A percentile compares a stretch with the other conserved stretches of the same genome.
Evolutionary conservation across 1,140 invertebrate genomes (phyloP).

Genomic region (Macrocentrus cingulum): DNA sequence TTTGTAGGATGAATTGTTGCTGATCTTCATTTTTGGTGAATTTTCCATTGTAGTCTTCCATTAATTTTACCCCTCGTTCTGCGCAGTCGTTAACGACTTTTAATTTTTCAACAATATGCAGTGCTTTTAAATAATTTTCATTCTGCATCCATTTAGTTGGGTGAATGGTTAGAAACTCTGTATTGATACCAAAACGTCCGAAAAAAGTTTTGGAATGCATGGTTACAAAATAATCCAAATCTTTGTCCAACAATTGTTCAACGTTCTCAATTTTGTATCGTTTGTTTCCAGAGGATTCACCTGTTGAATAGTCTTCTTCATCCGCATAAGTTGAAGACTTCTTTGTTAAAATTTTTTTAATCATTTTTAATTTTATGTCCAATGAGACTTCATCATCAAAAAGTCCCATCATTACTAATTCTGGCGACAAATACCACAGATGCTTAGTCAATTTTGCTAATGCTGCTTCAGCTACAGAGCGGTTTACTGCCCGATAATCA

Average conservation of each 20-base stretch:
- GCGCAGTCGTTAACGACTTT: constrained; percentile 34
- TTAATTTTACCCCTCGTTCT: constrained; percentile 28
- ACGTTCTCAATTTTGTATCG: background rate
- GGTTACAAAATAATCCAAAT: background rate
- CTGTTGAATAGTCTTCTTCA: background rate
- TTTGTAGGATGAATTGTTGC: constrained; percentile 23
- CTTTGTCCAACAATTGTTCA: background rate
- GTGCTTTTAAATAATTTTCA: constrained; percentile 6
- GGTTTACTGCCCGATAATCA: constrained; percentile 24
- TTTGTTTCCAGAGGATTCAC: constrained; percentile 2
- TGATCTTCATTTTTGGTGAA: constrained; percentile 21
- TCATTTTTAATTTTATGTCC: constrained; percentile 32
- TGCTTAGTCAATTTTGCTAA: constrained; percentile 28
- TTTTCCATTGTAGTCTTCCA: constrained; percentile 29
- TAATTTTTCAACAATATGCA: constrained; percentile 19
- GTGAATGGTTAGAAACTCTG: constrained; percentile 19
- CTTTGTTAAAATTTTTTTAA: constrained; percentile 17
- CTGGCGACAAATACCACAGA: constrained; percentile 31
- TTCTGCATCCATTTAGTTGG: constrained; percentile 1
- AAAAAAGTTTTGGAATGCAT: constrained; percentile 15
- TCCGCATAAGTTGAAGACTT: too few relatives aligned
- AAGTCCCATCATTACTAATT: constrained; percentile 28
- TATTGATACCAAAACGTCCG: constrained; percentile 19
- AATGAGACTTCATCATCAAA: constrained; percentile 29
- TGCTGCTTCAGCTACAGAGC: constrained; percentile 22